These are phyloP conservation scores for Teinopalpus imperialis DNA, from an alignment of 2,888 invertebrate genomes.

Conservation along the genomic window DNA sequence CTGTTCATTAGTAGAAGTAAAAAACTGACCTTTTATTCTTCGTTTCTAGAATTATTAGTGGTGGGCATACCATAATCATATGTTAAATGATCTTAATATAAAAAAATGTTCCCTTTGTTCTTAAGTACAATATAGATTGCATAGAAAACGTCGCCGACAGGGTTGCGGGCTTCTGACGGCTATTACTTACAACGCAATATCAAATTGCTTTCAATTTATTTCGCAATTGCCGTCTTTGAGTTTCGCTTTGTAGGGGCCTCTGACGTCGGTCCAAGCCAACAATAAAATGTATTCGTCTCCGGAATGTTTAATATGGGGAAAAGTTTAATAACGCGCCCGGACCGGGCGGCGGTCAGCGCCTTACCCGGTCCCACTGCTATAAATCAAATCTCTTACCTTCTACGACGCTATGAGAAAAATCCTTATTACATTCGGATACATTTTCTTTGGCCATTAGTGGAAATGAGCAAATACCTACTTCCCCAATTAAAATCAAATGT, in stretches of 20 bases:
- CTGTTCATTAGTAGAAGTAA: no score
- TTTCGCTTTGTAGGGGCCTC: slow-evolving; percentile 81
- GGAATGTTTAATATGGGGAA: slow-evolving; percentile 84
- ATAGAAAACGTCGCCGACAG: slow-evolving; percentile 72
- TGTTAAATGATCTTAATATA: slow-evolving; percentile 37
- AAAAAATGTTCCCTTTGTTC: slow-evolving; percentile 61
- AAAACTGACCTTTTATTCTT: no score
- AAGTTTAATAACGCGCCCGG: slow-evolving; percentile 82
- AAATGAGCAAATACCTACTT: slow-evolving; percentile 33
- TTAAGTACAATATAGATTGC: slow-evolving; percentile 54
- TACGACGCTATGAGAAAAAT: slow-evolving; percentile 67
- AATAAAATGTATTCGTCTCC: slow-evolving; percentile 83
- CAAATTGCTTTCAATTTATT: slow-evolving; percentile 83
- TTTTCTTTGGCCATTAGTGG: slow-evolving; percentile 49
- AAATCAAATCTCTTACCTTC: slow-evolving; percentile 80
- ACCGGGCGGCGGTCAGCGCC: slow-evolving; percentile 62
- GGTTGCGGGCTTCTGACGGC: slow-evolving; percentile 71
- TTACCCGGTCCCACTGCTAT: slow-evolving; percentile 64
- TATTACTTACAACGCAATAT: slow-evolving; percentile 82
- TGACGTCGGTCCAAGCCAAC: slow-evolving; percentile 81
- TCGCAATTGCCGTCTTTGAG: slow-evolving; percentile 83
- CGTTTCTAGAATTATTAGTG: no score
- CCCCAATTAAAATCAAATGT: background rate
- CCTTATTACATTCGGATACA: slow-evolving; percentile 74
- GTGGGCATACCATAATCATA: no score